Conservation (phyloP, 1,140 invertebrate genomes). For the Caenorhabditis remanei region DNA sequence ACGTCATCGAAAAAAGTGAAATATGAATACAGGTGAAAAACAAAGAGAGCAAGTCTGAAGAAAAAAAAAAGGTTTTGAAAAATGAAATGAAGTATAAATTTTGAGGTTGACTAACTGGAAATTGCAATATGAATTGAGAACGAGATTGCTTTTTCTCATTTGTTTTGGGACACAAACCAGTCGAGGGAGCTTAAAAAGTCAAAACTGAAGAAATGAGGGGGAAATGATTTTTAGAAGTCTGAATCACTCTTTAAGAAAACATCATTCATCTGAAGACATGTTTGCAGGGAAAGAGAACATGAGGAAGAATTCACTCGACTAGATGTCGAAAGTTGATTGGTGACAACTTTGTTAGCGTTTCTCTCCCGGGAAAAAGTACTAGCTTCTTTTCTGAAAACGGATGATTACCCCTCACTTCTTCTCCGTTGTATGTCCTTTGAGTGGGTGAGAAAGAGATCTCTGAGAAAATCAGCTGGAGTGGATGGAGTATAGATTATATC, state of each 20-base stretch:
- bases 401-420: constrained; percentile 50
- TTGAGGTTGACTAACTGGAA: constrained; percentile 4
- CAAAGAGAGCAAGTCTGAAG: not conserved
- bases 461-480: not conserved
- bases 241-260: not conserved
- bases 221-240: not conserved
- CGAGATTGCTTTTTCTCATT: constrained; percentile 13
- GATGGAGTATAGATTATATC: not conserved
- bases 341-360: constrained; percentile 45
- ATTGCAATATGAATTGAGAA: constrained; percentile 43
- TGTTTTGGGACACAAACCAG: not conserved
- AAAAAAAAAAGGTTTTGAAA: not conserved
- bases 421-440: not conserved
- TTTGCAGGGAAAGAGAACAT: constrained; percentile 35
- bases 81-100: constrained; percentile 36
- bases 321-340: constrained; percentile 34
- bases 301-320: not conserved
- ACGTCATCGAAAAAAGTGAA: constrained; percentile 2
- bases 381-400: not conserved
- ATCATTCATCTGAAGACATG: not conserved
- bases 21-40: not conserved
- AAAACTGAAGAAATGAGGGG: not conserved
- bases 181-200: not conserved
- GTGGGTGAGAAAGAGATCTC: not conserved
- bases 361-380: constrained; percentile 29